Evolutionary conservation across 2,113 vertebrate genomes (phyloP), one percentile per base, ranked within the genome.

Genomic region (Rhynchopsitta pachyrhyncha): DNA sequence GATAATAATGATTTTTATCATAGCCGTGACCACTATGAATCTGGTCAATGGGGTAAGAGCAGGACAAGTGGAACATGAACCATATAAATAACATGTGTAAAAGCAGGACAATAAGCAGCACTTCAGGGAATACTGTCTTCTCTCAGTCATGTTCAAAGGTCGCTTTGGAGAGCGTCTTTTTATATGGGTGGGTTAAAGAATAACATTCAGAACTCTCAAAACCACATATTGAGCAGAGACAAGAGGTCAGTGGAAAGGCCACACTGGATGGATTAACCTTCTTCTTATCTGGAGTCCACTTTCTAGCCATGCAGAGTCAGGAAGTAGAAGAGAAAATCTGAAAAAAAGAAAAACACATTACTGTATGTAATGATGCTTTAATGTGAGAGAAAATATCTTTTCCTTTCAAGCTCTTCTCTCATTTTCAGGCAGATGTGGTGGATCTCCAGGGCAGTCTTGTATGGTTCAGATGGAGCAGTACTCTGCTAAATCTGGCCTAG

Each of bases 21-120:
- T 84, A 85, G 60, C 27, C 37, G 69, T 96, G 92, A 87, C 86
- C 4, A 29, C 62, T 82, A 41, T 17, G 70, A 81, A 87, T 76
- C 63, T 91, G 73, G 28, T 55, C 82, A 93, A 55, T 94, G 75
- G 93, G 73, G 92, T 89, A 92, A 96, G 75, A 93, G 86, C 74
- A 95, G 79, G 86, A 87, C 53, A 87, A 95, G 88, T 70, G 77
- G 88, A 96, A 93, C 52, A 89, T 81, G 93, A 95, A 87, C 53
- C 68, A 28, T 94, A 94, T 94, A 93, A 96, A 96, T 94, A 94
- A 84, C 49, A 88, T 4, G 2, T 66, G 82, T 73, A 68, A 94
- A 84, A 90, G 31, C 74, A 95, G 94, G 31, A 87, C 68, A 80
- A 68, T 80, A 86, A 81, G 73, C 46, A 75, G 52, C n/a, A 50